Percentiles rank a stretch among this genome's conserved stretches.
Evolutionary conservation across 92 coral and sea anemone species (phyloP).

Genomic region (Desmophyllum pertusum): DNA sequence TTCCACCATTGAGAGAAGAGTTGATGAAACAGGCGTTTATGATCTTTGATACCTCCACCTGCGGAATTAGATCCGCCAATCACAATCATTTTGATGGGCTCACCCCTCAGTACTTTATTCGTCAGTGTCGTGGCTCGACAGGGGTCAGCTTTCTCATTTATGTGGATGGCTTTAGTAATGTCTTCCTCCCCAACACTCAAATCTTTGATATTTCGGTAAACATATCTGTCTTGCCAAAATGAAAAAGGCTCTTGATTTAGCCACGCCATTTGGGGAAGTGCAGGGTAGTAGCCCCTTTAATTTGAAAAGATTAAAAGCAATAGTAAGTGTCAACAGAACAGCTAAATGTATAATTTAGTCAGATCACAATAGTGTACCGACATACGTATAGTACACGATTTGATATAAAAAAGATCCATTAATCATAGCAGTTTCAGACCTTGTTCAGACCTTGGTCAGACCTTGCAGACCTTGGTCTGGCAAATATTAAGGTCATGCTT

Average conservation of each 20-base stretch:
- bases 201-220: neutral
- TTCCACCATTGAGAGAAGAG: constrained; percentile 71
- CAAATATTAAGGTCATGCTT: neutral
- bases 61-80: constrained; percentile 85
- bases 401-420: neutral
- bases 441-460: neutral
- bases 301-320: neutral
- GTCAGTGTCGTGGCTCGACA: constrained; percentile 22
- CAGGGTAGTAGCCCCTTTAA: neutral
- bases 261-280: neutral
- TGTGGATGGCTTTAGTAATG: neutral
- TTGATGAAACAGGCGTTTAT: constrained; percentile 34
- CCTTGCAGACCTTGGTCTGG: neutral
- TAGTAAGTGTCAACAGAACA: neutral
- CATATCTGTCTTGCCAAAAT: neutral
- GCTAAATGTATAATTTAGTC: neutral
- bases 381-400: neutral
- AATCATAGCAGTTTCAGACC: neutral
- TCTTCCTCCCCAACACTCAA: constrained; percentile 11
- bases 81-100: constrained; percentile 51
- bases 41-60: constrained; percentile 66
- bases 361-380: neutral
- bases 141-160: constrained; percentile 7
- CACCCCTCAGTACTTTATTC: constrained; percentile 39
- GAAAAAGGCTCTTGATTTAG: constrained; percentile 1